Evolutionary conservation across 2,797 vertebrate species (phyloP).

Genomic region (Spea hammondii): DNA sequence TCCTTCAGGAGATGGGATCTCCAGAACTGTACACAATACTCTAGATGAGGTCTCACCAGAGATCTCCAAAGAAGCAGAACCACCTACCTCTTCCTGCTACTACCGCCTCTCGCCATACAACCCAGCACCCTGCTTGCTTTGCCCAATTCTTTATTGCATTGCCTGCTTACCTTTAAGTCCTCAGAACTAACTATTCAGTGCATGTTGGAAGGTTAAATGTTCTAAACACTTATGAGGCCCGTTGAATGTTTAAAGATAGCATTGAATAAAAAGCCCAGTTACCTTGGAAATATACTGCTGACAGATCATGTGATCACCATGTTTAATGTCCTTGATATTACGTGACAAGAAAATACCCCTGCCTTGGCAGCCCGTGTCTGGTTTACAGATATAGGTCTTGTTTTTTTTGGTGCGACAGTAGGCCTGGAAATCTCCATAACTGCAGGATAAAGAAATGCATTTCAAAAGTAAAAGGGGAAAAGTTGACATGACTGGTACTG

Average conservation of each 20-base stretch:
- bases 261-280: constrained; percentile 21
- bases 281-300: constrained; percentile 77
- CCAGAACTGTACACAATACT: too few species aligned
- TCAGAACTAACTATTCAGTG: too few species aligned
- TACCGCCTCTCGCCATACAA: too few species aligned
- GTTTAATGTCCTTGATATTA: constrained; percentile 65
- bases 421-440: constrained; percentile 70
- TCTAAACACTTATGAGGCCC: neutral
- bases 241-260: neutral
- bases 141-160: too few species aligned
- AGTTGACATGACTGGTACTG: too few species aligned
- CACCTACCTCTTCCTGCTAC: too few species aligned
- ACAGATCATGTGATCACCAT: constrained; percentile 74
- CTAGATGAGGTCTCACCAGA: too few species aligned
- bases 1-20: too few species aligned
- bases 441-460: constrained; percentile 43
- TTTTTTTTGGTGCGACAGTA: constrained; percentile 60
- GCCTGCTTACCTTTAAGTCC: too few species aligned
- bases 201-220: neutral
- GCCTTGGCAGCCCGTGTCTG: constrained; percentile 67
- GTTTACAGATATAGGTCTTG: constrained; percentile 70
- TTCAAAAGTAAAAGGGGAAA: too few species aligned
- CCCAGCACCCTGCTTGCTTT: too few species aligned
- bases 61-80: too few species aligned
- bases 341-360: constrained; percentile 66